These are phyloP conservation scores for Helarctos malayanus DNA, from an alignment of 2,797 vertebrate genomes.

Conservation along the genomic window DNA sequence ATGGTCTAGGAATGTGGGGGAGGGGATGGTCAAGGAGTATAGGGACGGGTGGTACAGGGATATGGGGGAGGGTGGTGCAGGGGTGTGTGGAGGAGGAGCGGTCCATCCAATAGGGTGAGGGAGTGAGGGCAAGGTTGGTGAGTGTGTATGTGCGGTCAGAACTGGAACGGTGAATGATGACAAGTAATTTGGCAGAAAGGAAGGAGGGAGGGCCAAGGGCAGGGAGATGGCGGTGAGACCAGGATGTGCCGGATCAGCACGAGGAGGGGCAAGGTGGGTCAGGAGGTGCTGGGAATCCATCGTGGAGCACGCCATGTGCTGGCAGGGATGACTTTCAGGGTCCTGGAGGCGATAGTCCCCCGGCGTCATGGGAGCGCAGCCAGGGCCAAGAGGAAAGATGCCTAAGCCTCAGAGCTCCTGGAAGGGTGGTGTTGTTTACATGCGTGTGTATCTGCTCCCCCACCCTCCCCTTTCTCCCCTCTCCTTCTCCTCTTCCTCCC, in stretches of 20 bases:
- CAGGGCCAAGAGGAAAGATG: rapidly evolving
- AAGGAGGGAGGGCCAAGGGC: not conserved
- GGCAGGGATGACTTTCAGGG: no score
- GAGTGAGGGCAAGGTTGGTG: not conserved
- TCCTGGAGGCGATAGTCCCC: rapidly evolving
- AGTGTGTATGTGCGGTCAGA: not conserved
- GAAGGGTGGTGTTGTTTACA: not conserved
- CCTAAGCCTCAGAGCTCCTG: not conserved
- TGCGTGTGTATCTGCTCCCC: not conserved
- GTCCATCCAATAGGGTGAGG: not conserved
- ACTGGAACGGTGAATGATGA: rapidly evolving
- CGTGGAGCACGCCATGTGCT: not conserved
- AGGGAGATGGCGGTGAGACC: not conserved
- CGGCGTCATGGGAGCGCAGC: rapidly evolving
- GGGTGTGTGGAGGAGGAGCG: no score
- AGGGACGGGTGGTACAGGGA: not conserved
- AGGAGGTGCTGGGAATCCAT: not conserved
- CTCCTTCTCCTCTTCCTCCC: no score
- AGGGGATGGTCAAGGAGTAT: no score
- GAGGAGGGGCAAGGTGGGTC: rapidly evolving
- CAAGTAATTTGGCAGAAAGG: rapidly evolving
- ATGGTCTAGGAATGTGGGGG: no score
- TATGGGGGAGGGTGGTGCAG: not conserved
- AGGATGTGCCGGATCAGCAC: rapidly evolving
- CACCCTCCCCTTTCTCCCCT: rapidly evolving